Evolutionary conservation across 2,888 invertebrate genomes (phyloP).

Genomic region (Dorcus parallelipipedus): DNA sequence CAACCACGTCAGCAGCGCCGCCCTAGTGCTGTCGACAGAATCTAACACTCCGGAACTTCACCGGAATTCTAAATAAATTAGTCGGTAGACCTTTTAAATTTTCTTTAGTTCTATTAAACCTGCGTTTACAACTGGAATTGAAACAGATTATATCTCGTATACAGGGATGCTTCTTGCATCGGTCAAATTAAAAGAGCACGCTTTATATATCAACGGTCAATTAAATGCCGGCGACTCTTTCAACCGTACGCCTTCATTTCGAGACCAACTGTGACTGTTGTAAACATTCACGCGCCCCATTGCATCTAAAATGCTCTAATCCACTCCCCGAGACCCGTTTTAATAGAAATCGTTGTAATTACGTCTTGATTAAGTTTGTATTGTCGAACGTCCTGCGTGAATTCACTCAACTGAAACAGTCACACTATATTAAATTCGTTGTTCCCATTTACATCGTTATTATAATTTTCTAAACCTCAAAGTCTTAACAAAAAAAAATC

Average conservation of each 20-base stretch:
- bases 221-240: not conserved
- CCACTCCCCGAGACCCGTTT: slow-evolving; percentile 8
- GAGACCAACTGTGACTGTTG: slow-evolving; percentile 10
- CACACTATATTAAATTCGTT: not conserved
- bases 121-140: slow-evolving; percentile 15
- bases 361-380: slow-evolving; percentile 23
- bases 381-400: slow-evolving; percentile 15
- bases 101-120: slow-evolving; percentile 11
- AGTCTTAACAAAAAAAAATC: too few relatives aligned
- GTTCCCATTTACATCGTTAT: too few relatives aligned
- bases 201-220: not conserved
- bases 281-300: slow-evolving; percentile 13
- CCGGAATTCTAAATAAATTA: slow-evolving; percentile 23
- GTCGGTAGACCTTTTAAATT: slow-evolving; percentile 20
- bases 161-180: not conserved
- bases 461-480: too few relatives aligned
- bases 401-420: not conserved
- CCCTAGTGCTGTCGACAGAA: slow-evolving; percentile 16
- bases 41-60: slow-evolving; percentile 12
- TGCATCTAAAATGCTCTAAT: slow-evolving; percentile 15
- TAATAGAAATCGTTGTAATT: slow-evolving; percentile 25
- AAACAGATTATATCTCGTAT: slow-evolving; percentile 6
- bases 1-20: slow-evolving; percentile 23
- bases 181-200: not conserved
- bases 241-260: slow-evolving; percentile 11